Evolutionary conservation across 2,888 invertebrate genomes (phyloP), one percentile per base, ranked within the genome.

Genomic region (Ernsta delagoae): DNA sequence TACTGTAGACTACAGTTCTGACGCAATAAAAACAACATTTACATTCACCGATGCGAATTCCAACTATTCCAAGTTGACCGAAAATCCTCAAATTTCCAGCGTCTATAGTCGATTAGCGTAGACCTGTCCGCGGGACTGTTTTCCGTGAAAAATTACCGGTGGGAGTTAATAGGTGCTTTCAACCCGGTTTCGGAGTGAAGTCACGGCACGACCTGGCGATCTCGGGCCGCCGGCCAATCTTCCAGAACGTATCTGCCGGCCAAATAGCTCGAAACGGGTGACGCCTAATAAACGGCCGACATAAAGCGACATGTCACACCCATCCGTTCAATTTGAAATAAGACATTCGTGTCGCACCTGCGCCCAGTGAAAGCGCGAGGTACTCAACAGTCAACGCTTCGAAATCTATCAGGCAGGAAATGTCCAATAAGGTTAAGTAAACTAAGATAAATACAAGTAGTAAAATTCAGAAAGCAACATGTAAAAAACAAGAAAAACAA

Each of bases 171-270:
- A 85, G 84, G 77, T 79, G 86, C 84, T 85, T 86, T 87, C 88
- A 88, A 79, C 86, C 87, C 81, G 87, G 88, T 87, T 90, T 84
- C 76, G 71, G 77, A 76, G 73, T 78, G 76, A 76, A 88, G 88
- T 86, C 86, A 79, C 82, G 84, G 82, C 87, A 86, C 86, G 87
- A 84, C 83, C 84, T 81, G 82, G 78, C 82, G 81, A 84, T 87
- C 86, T 86, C 79, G 4, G 79, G 83, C 83, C 81, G 82, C 79
- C 64, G 64, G 80, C 85, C 63, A 84, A 89, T 89, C 88, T 85
- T 79, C 82, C 78, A 80, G 79, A 84, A 86, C 83, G 79, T 84
- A 84, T 84, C 84, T 84, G 80, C 82, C 82, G 77, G 79, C 79
- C 85, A 83, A 85, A 87, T 83, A 83, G 82, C 75, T 81, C 78